phyloP scores from a whole-genome alignment of 2,888 invertebrate species.

The Acanthosoma haemorrhoidale region DNA sequence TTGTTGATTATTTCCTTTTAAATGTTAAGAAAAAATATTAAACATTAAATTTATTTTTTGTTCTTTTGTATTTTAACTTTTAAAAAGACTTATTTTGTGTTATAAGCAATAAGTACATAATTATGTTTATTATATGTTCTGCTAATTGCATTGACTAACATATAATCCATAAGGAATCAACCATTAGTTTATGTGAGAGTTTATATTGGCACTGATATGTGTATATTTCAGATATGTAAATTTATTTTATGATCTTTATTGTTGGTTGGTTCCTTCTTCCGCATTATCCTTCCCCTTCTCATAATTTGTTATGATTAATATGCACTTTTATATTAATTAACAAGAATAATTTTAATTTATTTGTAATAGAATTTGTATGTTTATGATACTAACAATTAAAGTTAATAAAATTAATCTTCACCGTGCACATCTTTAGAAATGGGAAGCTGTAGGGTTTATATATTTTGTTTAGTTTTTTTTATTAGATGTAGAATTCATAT shows the following conservation, averaged over 20 bases:
- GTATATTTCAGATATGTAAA: not conserved
- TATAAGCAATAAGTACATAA: not conserved
- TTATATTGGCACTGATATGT: not conserved
- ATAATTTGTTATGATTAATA: conserved; percentile 24
- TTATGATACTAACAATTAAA: conserved; percentile 18
- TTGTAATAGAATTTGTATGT: conserved; percentile 18
- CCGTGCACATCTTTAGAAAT: conserved; percentile 10
- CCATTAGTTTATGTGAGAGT: not conserved
- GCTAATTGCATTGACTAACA: conserved; percentile 25
- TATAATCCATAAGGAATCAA: conserved; percentile 3
- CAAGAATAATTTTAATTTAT: conserved; percentile 19
- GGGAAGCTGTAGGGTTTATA: not conserved
- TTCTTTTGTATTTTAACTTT: not conserved
- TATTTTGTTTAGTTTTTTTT: not conserved
- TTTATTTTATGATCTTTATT: not conserved
- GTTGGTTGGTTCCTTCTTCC: conserved; percentile 18
- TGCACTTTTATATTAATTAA: conserved; percentile 23
- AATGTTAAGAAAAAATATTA: not conserved
- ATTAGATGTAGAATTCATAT: conserved; percentile 4
- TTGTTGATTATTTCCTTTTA: not conserved
- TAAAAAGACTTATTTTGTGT: not conserved
- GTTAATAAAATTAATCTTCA: conserved; percentile 9
- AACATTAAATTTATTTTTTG: not conserved
- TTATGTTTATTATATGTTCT: conserved; percentile 12
- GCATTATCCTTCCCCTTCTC: conserved; percentile 13